A percentile compares a stretch with the other conserved stretches of the same genome.
Evolutionary conservation across 2,888 invertebrate species (phyloP).

Genomic region (Diogma glabrata): DNA sequence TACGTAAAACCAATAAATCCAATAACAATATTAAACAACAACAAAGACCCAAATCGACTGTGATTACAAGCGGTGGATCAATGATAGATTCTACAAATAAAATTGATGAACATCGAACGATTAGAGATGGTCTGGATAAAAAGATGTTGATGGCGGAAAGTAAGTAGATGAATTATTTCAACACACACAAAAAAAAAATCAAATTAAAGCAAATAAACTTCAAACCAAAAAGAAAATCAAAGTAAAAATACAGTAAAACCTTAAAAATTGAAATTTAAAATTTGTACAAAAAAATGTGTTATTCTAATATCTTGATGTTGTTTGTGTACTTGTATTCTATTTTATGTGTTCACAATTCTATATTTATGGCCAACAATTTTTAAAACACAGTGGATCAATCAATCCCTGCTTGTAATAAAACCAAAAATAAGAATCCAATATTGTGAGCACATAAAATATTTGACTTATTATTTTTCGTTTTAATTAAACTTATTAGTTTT

Average conservation of each 20-base stretch:
- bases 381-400: too few relatives aligned
- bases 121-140: constrained; percentile 33
- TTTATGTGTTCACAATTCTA: constrained; percentile 2
- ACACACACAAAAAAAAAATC: not conserved
- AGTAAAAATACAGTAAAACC: too few relatives aligned
- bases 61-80: constrained; percentile 20
- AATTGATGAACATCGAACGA: constrained; percentile 22
- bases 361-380: too few relatives aligned
- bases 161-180: constrained; percentile 26
- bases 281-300: not conserved
- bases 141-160: constrained; percentile 35
- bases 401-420: too few relatives aligned
- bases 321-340: constrained; percentile 5
- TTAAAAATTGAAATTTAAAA: not conserved
- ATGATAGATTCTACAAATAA: constrained; percentile 15
- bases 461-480: too few relatives aligned
- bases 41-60: constrained; percentile 26
- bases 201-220: constrained; percentile 1
- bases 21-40: too few relatives aligned
- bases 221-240: not conserved
- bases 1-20: constrained; percentile 23
- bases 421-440: too few relatives aligned
- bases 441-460: too few relatives aligned
- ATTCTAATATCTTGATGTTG: constrained; percentile 7
- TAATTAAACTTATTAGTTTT: too few relatives aligned